phyloP scores from a whole-genome alignment of 1,140 invertebrate genomes.

The Drosophila busckii region DNA sequence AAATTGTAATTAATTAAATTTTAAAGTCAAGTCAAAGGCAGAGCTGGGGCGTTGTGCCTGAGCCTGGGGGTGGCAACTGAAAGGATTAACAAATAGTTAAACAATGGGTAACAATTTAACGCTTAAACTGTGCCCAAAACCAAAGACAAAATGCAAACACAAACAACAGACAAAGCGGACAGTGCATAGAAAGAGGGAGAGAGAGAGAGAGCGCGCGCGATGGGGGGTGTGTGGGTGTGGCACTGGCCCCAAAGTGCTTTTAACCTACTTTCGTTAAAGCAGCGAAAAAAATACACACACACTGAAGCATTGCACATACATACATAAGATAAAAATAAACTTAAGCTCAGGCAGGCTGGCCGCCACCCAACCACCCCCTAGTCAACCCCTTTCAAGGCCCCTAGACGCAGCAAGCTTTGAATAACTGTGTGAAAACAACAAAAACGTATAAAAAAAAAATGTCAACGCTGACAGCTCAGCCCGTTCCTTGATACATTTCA shows the following conservation, averaged over 20 bases:
- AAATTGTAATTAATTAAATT: slow-evolving; percentile 76
- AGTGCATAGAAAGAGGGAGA: slow-evolving; percentile 8
- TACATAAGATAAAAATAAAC: slow-evolving; percentile 48
- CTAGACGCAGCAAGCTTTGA: slow-evolving; percentile 14
- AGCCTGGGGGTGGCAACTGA: slow-evolving; percentile 3
- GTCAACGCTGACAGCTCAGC: slow-evolving; percentile 34
- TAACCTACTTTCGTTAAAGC: slow-evolving; percentile 64
- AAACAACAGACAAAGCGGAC: slow-evolving; percentile 30
- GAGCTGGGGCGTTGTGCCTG: background rate
- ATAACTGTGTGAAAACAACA: slow-evolving; percentile 17
- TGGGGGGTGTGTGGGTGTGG: slow-evolving; percentile 13
- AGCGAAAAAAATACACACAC: slow-evolving; percentile 7
- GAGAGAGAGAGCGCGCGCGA: slow-evolving; percentile 1
- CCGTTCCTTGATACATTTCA: slow-evolving; percentile 64
- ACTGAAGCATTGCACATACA: slow-evolving; percentile 11
- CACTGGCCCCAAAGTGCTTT: slow-evolving; percentile 70
- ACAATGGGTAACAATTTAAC: slow-evolving; percentile 64
- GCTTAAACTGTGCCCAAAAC: slow-evolving; percentile 65
- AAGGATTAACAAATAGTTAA: slow-evolving; percentile 68
- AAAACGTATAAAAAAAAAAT: slow-evolving; percentile 33
- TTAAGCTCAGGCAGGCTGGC: slow-evolving; percentile 15
- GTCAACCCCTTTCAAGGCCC: background rate
- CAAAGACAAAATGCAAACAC: slow-evolving; percentile 68
- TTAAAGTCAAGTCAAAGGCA: slow-evolving; percentile 47
- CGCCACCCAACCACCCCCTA: background rate